Conservation (phyloP, 1,140 invertebrate genomes). For the Panulirus ornatus region DNA sequence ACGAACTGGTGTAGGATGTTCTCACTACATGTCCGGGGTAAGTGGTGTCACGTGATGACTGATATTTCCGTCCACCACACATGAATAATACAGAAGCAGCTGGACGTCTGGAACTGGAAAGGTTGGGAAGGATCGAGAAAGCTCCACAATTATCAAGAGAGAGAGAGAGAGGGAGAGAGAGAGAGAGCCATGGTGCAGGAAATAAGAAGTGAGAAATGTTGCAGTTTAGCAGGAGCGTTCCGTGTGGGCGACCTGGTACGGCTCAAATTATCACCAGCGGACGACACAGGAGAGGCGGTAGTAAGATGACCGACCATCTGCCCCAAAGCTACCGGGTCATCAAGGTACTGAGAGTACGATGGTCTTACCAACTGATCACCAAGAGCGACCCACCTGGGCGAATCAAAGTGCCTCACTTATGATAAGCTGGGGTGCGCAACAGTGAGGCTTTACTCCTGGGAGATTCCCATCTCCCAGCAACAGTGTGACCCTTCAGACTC, state of each 20-base stretch:
- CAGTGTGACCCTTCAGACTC: too few species aligned
- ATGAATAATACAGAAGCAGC: too few species aligned
- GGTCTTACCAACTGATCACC: slow-evolving; percentile 14
- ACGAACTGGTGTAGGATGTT: too few species aligned
- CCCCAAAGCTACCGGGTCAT: neutral
- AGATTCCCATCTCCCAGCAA: neutral
- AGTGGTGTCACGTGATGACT: neutral
- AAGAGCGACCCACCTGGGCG: neutral
- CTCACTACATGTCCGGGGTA: neutral
- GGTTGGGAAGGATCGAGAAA: too few species aligned
- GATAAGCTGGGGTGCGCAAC: neutral
- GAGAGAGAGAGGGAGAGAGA: too few species aligned
- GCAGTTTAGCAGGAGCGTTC: neutral
- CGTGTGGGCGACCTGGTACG: slow-evolving; percentile 2
- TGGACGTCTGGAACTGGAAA: too few species aligned
- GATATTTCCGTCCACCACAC: neutral
- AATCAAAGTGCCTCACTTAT: neutral
- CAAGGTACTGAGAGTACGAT: too few species aligned
- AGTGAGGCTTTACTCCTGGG: slow-evolving; percentile 3
- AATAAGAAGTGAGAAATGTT: neutral
- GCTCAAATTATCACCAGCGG: slow-evolving; percentile 15
- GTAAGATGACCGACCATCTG: neutral
- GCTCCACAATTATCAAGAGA: too few species aligned
- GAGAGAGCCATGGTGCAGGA: slow-evolving; percentile 11
- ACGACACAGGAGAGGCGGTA: slow-evolving; percentile 10